Evolutionary conservation across 1,140 invertebrate genomes (phyloP).

Genomic region (Psix sp.): DNA sequence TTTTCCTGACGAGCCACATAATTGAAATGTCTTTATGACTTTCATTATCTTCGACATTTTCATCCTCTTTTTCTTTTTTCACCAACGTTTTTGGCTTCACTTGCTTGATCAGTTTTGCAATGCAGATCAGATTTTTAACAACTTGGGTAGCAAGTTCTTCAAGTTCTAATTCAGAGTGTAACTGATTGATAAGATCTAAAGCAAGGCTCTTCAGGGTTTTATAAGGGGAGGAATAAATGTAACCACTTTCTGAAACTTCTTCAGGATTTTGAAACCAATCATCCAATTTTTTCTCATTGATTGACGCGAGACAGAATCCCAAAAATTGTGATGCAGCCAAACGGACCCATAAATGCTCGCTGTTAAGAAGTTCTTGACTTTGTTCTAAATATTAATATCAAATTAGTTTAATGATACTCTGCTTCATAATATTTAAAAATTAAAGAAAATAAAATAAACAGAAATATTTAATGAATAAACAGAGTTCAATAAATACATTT

Average conservation of each 20-base stretch:
- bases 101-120: constrained; percentile 80
- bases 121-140: constrained; percentile 84
- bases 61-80: constrained; percentile 60
- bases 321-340: constrained; percentile 85
- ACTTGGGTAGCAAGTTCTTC: constrained; percentile 83
- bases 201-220: constrained; percentile 81
- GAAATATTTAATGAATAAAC: not conserved
- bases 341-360: constrained; percentile 86
- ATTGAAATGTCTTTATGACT: constrained; percentile 71
- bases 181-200: constrained; percentile 85
- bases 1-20: constrained; percentile 83
- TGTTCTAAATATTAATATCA: constrained; percentile 69
- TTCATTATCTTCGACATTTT: constrained; percentile 67
- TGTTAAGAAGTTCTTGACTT: constrained; percentile 77
- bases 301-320: constrained; percentile 81
- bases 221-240: constrained; percentile 80
- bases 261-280: constrained; percentile 68
- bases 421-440: too few relatives aligned
- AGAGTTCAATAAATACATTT: constrained; percentile 1
- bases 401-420: constrained; percentile 12
- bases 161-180: constrained; percentile 79
- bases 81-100: constrained; percentile 66
- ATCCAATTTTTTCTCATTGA: constrained; percentile 80
- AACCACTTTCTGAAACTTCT: constrained; percentile 70
- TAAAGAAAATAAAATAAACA: not conserved